These are phyloP conservation scores for Mycogona germanica DNA, from an alignment of 2,888 invertebrate genomes.

Conservation along the genomic window DNA sequence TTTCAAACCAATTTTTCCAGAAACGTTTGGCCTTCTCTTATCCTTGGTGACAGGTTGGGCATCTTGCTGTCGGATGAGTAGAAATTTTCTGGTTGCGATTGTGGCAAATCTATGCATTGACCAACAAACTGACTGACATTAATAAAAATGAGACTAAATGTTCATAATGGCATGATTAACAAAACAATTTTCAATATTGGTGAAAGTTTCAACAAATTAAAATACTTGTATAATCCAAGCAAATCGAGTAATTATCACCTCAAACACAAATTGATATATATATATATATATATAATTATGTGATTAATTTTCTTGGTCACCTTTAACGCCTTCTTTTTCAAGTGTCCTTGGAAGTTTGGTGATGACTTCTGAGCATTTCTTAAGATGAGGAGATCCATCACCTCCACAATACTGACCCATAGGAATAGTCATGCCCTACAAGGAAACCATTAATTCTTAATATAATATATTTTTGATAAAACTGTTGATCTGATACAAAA, in stretches of 20 bases:
- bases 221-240: too few relatives aligned
- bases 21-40: conserved; percentile 20
- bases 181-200: too few relatives aligned
- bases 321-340: conserved; percentile 15
- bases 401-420: conserved; percentile 20
- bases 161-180: too few relatives aligned
- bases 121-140: too few relatives aligned
- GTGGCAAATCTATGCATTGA: too few relatives aligned
- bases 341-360: conserved; percentile 21
- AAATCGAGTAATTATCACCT: too few relatives aligned
- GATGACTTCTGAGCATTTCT: conserved; percentile 16
- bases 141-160: too few relatives aligned
- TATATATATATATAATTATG: neutral
- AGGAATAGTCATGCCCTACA: conserved; percentile 17
- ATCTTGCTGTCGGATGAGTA: too few relatives aligned
- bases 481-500: neutral
- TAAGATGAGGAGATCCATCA: conserved; percentile 20
- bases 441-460: neutral
- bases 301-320: neutral
- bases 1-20: conserved; percentile 21
- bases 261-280: neutral
- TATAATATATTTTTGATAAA: neutral
- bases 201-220: too few relatives aligned
- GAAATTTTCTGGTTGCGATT: neutral
- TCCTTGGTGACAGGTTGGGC: neutral